Evolutionary conservation across 2,113 vertebrate species (phyloP), one percentile per base, ranked within the genome.

Genomic region (Rynchops niger): DNA sequence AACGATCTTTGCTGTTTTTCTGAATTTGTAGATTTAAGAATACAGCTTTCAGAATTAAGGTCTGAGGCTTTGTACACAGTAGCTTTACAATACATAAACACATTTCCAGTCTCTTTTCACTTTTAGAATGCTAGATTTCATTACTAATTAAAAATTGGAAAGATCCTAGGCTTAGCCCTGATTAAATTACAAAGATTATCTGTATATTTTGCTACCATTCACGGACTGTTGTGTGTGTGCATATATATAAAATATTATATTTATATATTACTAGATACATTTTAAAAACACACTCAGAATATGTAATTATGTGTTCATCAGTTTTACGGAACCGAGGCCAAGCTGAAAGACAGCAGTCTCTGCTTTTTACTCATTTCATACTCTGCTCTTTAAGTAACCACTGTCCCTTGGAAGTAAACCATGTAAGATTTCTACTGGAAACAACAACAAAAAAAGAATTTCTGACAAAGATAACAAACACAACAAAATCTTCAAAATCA

Each of bases 191-290:
- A 67, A 58, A 88, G 11, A 4, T 82, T 84, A 45, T 52, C 20
- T 70, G 12, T 22, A 21, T 66, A 15, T 49, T 92, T 95, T 88
- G 70, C 69, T 79, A 18, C 10, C 2, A 32, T 80, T 88, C 34
- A 34, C 36, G 38, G 20, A 40, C 10, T 25, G 19, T 8, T 71
- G 1, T 47, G 3, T 61, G 15, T 69, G 8, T 0, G 4, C 7
- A 58, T 49, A 82, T 53, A 74, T 20, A 67, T 8, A 66, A 70
- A 82, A 42, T 25, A 5, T 4, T 76, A 6, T 49, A 52, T 65
- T 30, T 52, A 36, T 14, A 30, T 40, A 43, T 29, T 67, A 19
- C 23, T 38, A 56, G 19, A 71, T 66, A 43, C 5, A 58, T 70
- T 86, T 80, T 29, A 82, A 93, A 58, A 29, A 32, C 20, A 53